phyloP scores from a whole-genome alignment of 1,140 invertebrate species.

The Drosophila athabasca region DNA sequence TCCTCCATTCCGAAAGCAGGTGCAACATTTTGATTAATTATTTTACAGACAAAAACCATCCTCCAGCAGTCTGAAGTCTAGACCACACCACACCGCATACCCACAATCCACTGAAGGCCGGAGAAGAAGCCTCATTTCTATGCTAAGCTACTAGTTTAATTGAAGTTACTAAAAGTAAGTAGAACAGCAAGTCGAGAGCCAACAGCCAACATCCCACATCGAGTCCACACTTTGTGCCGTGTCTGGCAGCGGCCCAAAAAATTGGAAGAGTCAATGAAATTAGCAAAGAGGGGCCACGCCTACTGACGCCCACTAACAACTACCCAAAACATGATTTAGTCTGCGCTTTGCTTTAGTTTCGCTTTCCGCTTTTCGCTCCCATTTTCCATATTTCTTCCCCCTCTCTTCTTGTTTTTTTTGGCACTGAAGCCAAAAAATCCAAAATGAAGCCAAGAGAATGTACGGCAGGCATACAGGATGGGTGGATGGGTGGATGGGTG shows the following conservation, averaged over 20 bases:
- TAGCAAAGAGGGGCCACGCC: conserved; percentile 64
- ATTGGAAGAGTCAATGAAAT: conserved; percentile 67
- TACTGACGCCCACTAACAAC: conserved; percentile 19
- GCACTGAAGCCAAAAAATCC: conserved; percentile 75
- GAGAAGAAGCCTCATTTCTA: background rate
- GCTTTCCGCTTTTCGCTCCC: conserved; percentile 12
- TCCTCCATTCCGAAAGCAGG: conserved; percentile 14
- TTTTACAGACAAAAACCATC: background rate
- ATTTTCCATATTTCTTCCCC: conserved; percentile 7
- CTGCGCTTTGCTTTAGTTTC: conserved; percentile 47
- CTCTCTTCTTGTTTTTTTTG: conserved; percentile 47
- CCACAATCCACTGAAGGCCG: background rate
- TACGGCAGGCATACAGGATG: conserved; percentile 18
- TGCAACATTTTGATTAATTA: conserved; percentile 42
- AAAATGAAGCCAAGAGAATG: conserved; percentile 79
- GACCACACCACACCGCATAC: too few relatives aligned
- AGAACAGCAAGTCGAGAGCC: background rate
- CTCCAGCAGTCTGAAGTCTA: background rate
- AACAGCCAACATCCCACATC: conserved; percentile 1
- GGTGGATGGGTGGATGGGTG: background rate
- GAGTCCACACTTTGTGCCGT: conserved; percentile 50
- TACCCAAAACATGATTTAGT: conserved; percentile 57
- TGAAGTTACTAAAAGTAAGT: conserved; percentile 37
- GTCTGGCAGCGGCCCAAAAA: conserved; percentile 63
- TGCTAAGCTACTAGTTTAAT: conserved; percentile 33